Evolutionary conservation across 2,888 invertebrate species (phyloP), one percentile per base, ranked within the genome.

Genomic region (Melanophora roralis): DNA sequence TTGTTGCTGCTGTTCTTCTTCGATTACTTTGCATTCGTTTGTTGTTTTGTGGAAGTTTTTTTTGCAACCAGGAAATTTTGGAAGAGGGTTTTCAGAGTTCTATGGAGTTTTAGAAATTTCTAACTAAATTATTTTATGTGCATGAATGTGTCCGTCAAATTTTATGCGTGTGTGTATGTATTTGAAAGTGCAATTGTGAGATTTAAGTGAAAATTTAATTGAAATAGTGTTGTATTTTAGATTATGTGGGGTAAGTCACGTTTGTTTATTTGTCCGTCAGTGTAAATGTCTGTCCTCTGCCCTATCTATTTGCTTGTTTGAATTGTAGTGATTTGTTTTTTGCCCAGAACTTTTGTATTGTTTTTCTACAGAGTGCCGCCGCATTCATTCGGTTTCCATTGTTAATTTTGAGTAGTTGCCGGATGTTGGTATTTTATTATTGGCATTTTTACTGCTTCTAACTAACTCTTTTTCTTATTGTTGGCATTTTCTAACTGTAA

Each of bases 181-280:
- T 49, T 6, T 49, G n/a, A 14, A 16, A 49, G 16, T 62, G 40
- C 23, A 36, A 21, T 27, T 36, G 32, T 51, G 23, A 51, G 14
- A 14, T 27, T 40, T 14, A 27, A 57, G 38, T 16, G 64, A 38
- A 80, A 78, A 83, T 83, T 83, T 84, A 87, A 87, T 88, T 88
- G 86, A 85, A 87, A 86, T 84, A 85, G 84, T 86, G 85, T 86
- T 86, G 87, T 86, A 80, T 73, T 80, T 80, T 73, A 80, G 81
- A 83, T 83, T 75, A 82, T 77, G 71, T 73, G 78, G 57, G 38
- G 57, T 76, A 68, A 68, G 76, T 80, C 80, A 80, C 76, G 76
- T 80, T 76, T 76, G 57, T 80, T 76, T 67, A 60, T 55, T 45
- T 36, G 21, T 68, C 36, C 47, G 16, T 0, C 19, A 7, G 27